phyloP scores from a whole-genome alignment of 2,888 invertebrate species.

The Malthinus seriepunctatus region DNA sequence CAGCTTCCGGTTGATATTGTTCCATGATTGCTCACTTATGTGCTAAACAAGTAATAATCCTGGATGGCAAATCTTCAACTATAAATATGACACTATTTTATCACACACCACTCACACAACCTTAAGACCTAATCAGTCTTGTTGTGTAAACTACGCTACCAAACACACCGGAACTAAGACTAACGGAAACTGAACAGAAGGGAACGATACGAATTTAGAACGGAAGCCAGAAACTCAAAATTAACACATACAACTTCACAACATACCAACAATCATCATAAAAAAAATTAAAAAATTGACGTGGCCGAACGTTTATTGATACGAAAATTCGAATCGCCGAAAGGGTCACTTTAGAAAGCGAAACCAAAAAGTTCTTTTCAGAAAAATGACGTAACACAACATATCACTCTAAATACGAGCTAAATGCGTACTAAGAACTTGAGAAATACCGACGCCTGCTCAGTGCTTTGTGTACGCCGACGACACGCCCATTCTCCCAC shows the following conservation, averaged over 20 bases:
- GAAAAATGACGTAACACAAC: constrained; percentile 57
- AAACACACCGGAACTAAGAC: constrained; percentile 32
- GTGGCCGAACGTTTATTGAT: constrained; percentile 29
- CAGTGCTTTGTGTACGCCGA: constrained; percentile 53
- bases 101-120: constrained; percentile 37
- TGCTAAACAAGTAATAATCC: constrained; percentile 18
- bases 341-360: constrained; percentile 55
- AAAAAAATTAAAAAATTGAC: constrained; percentile 29
- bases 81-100: constrained; percentile 11
- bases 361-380: constrained; percentile 55
- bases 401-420: constrained; percentile 57
- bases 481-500: constrained; percentile 54
- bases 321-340: constrained; percentile 49
- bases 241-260: constrained; percentile 39
- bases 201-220: constrained; percentile 35
- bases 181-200: constrained; percentile 30
- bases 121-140: constrained; percentile 50
- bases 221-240: constrained; percentile 33
- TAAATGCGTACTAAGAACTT: constrained; percentile 55
- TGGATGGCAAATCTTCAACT: constrained; percentile 22
- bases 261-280: constrained; percentile 41
- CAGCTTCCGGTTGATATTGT: constrained; percentile 59
- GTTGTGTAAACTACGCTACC: constrained; percentile 29
- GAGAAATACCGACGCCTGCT: constrained; percentile 52
- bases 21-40: constrained; percentile 33